Evolutionary conservation across 2,113 vertebrate genomes (phyloP), one percentile per base, ranked within the genome.

Genomic region (Isichthys henryi): DNA sequence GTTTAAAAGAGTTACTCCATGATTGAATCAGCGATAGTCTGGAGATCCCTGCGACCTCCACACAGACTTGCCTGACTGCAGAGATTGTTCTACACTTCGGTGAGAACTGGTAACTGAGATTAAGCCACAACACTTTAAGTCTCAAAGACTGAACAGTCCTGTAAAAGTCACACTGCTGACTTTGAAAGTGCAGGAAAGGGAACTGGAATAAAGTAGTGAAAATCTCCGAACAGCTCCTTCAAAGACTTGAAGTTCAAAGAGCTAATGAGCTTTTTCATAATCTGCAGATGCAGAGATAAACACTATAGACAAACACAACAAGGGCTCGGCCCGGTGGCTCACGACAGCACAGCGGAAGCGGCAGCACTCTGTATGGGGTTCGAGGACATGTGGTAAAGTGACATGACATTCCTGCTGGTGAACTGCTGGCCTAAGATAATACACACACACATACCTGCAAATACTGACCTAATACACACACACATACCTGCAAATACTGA

Each of bases 251-350:
- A 70, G 62, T 70, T 70, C 62, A 70, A 70, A 70, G 62, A 93
- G 94, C 94, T 96, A 95, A 96, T 96, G 95, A 96, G 92, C 92
- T 92, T 88, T 2, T 88, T 93, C 91, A 89, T 96, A 95, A 96
- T 95, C 94, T 95, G 94, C 93, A 92, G 94, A 96, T 95, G 95
- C 92, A 89, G 93, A 92, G 92, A 94, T 95, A 95, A 94, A 94
- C 89, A 94, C 95, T 91, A 92, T 93, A 92, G 90, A 92, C 89
- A 92, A 91, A 92, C 46, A 94, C 70, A 93, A 23, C 58, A 88
- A 45, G 58, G 89, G 88, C 35, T 62, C 10, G 77, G 91, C 88
- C 86, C 83, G 53, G 91, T 93, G 94, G 95, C 94, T 94, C 87
- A 91, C 93, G 93, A 95, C 95, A 95, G 95, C 91, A 91, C 70